Conservation (phyloP, 2,113 vertebrate species). For the Octodon degus region DNA sequence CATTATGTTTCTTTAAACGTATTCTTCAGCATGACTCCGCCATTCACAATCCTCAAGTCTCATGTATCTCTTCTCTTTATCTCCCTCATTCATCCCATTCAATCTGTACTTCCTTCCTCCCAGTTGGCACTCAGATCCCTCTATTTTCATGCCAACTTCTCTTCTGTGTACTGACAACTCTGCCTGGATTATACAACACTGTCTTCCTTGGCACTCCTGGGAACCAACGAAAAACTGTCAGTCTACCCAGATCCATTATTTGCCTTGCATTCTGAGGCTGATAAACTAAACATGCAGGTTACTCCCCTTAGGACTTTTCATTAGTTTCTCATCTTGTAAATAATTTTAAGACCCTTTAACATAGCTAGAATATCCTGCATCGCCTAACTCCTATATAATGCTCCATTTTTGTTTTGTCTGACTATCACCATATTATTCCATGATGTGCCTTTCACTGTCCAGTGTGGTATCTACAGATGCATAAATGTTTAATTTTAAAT, state of each 20-base stretch:
- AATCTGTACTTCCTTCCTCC: not conserved
- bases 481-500: constrained; percentile 24
- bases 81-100: not conserved
- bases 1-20: not conserved
- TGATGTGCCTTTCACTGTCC: not conserved
- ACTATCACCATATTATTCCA: not conserved
- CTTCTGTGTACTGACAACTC: not conserved
- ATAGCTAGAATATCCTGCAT: not conserved
- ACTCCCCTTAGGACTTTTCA: not conserved
- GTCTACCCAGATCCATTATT: not conserved
- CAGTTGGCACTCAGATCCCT: not conserved
- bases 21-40: not conserved
- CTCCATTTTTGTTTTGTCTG: not conserved
- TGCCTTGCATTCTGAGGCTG: not conserved
- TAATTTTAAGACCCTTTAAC: constrained; percentile 32
- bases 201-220: not conserved
- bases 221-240: not conserved
- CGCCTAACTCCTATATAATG: not conserved
- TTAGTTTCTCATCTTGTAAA: not conserved
- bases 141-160: not conserved
- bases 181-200: not conserved
- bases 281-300: not conserved
- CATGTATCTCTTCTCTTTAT: not conserved
- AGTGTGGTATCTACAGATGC: not conserved
- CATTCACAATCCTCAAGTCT: not conserved